These are phyloP conservation scores for Adelphocoris suturalis DNA, from an alignment of 2,888 invertebrate genomes.

Conservation along the genomic window DNA sequence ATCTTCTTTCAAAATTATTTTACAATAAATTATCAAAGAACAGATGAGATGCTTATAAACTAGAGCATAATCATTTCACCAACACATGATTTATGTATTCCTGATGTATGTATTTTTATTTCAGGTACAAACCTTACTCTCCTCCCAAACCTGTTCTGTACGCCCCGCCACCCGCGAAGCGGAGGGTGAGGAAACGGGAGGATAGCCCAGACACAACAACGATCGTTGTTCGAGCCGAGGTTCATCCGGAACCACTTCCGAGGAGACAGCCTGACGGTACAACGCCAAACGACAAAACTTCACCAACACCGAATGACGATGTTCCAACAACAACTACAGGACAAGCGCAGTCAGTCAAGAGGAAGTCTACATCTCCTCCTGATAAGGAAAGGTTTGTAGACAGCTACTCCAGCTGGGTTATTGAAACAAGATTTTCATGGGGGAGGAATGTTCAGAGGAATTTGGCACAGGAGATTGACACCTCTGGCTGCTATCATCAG, in stretches of 20 bases:
- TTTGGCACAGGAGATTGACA: no score
- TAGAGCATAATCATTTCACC: no score
- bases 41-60: no score
- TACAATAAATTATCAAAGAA: no score
- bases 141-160: conserved; percentile 57
- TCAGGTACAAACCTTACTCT: conserved; percentile 62
- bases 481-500: no score
- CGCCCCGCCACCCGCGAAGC: conserved; percentile 47
- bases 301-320: not conserved
- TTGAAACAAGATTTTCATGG: no score
- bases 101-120: not conserved
- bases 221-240: conserved; percentile 73
- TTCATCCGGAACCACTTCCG: conserved; percentile 71
- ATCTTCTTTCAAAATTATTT: no score
- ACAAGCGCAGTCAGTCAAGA: not conserved
- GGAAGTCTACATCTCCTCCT: not conserved
- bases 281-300: not conserved
- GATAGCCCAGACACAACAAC: conserved; percentile 68
- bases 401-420: not conserved
- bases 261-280: conserved; percentile 2
- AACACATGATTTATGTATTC: no score
- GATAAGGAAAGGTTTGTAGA: conserved; percentile 3
- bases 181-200: conserved; percentile 53
- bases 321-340: not conserved
- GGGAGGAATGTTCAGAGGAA: no score